Base-by-base conservation (phyloP, 2,797 vertebrate genomes). In the Discoglossus pictus region DNA sequence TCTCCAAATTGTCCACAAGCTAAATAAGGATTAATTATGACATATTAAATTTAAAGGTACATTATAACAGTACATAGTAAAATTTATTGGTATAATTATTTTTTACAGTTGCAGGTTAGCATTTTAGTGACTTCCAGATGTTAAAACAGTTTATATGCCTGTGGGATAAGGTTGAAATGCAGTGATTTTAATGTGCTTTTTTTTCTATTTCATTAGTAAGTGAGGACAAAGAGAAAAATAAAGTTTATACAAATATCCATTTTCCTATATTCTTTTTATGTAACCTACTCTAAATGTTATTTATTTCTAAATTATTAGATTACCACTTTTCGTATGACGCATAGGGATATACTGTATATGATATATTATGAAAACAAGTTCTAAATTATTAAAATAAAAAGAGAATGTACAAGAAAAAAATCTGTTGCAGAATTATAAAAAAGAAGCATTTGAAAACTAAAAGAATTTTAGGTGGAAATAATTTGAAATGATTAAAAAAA, bases 41-140 rank as follows among this genome's bases (percentile, higher is more conserved):
- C 36, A 60, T 43, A 68, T 51, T 51, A 60, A 68, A 59, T 68
- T 60, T 60, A 68, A 68, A 68, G 65, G 65, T 60, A 60, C 36
- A 35, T 13, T 60, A 35, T 52, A 68, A 40, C 36, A 43, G 46
- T 21, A 18, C 31, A 36, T 52, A 48, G 46, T 69, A 47, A 54
- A 20, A 61, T 69, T 69, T 69, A 69, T 55, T 46, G 48, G 39
- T 34, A 69, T 58, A 61, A 69, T 61, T 54, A 61, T 34, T 27
- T 61, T 17, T 55, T 69, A 61, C 8, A 31, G 27, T 31, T 31
- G 27, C 54, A 69, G 54, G 12, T 52, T 52, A 12, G 50, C 27
- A 18, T 69, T 69, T 69, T 54, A 69, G 46, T 54, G 50, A 69
- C 42, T 46, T 69, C 58, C 66, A 69, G 58, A 69, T 69, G 66